Evolutionary conservation across 2,113 vertebrate genomes (phyloP).

Genomic region (Glaucomys volans): DNA sequence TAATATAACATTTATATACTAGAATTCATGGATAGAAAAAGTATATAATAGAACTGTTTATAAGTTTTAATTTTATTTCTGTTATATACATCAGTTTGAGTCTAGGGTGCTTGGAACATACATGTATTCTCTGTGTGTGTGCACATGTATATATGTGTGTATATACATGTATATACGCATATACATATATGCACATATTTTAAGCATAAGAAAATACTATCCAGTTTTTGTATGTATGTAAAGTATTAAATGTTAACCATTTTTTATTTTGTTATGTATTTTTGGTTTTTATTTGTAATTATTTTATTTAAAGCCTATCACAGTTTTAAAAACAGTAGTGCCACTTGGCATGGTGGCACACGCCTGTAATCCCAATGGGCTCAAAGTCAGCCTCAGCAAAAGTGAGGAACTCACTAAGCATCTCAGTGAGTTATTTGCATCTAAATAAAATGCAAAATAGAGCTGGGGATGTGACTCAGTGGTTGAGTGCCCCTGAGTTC

Average conservation of each 20-base stretch:
- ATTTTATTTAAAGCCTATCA: conserved; percentile 31
- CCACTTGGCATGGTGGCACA: neutral
- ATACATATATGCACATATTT: neutral
- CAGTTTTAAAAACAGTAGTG: neutral
- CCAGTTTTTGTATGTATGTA: neutral
- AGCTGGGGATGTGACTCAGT: no score
- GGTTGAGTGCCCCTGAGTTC: no score
- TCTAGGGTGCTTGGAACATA: neutral
- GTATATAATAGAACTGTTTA: neutral
- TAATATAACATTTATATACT: neutral
- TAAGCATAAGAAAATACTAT: neutral
- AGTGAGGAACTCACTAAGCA: no score
- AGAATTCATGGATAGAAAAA: conserved; percentile 24
- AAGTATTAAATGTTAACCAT: neutral
- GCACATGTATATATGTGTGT: neutral
- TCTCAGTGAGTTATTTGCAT: no score
- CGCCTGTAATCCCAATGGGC: no score
- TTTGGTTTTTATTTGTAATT: neutral
- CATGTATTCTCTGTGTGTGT: neutral
- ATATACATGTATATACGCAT: neutral
- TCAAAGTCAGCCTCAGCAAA: no score
- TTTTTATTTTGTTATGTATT: conserved; percentile 10
- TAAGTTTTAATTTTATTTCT: conserved; percentile 18
- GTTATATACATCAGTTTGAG: neutral
- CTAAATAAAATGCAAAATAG: no score